Percentiles rank a stretch among this genome's conserved stretches.
Conservation (phyloP, 2,797 vertebrate genomes). For the Gobio occitaniae region DNA sequence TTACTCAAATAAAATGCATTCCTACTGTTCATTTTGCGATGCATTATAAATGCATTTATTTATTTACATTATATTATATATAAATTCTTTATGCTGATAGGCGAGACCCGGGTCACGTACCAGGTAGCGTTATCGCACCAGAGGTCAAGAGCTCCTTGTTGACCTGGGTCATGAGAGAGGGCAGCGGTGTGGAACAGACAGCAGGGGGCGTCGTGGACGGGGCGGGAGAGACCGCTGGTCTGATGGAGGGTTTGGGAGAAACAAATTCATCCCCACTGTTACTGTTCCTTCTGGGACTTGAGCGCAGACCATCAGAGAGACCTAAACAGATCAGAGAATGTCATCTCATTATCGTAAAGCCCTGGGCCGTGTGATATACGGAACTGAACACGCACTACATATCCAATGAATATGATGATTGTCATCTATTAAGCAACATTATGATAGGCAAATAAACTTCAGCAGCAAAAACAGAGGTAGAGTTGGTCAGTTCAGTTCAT, state of each 20-base stretch:
- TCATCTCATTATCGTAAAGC: background rate
- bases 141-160: constrained; percentile 81
- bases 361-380: background rate
- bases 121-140: constrained; percentile 78
- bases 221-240: constrained; percentile 6
- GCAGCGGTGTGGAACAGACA: constrained; percentile 59
- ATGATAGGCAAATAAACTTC: background rate
- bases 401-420: background rate
- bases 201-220: constrained; percentile 42
- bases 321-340: constrained; percentile 63
- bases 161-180: constrained; percentile 74
- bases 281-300: constrained; percentile 66
- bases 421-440: background rate
- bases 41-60: background rate
- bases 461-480: background rate
- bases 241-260: constrained; percentile 65
- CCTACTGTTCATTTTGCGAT: background rate
- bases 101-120: constrained; percentile 67
- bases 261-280: constrained; percentile 61
- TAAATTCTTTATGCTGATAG: background rate
- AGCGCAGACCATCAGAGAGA: constrained; percentile 57
- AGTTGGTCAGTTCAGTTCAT: background rate
- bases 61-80: background rate
- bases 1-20: background rate
- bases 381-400: background rate